phyloP scores from a whole-genome alignment of 1,140 invertebrate species.

The Lutraria rhynchaena region DNA sequence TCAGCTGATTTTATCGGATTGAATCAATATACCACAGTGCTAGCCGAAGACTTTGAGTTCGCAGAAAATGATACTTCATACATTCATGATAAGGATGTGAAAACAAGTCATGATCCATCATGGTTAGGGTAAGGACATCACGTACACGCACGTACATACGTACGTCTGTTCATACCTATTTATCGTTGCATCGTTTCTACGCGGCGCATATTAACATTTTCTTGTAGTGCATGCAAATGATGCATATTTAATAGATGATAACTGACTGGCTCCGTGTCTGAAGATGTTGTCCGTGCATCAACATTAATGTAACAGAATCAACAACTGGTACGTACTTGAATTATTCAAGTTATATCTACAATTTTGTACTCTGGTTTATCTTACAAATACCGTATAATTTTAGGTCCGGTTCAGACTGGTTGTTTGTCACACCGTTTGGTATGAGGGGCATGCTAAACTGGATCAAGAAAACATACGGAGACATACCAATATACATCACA shows the following conservation, averaged over 20 bases:
- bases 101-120: constrained; percentile 36
- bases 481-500: constrained; percentile 86
- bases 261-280: not conserved
- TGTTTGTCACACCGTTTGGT: constrained; percentile 85
- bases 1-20: constrained; percentile 70
- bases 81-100: constrained; percentile 42
- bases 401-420: constrained; percentile 77
- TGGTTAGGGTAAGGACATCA: constrained; percentile 60
- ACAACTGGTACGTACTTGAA: no score
- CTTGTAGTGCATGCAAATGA: no score
- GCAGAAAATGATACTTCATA: constrained; percentile 1
- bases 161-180: no score
- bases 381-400: not conserved
- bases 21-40: constrained; percentile 73
- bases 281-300: no score
- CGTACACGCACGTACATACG: no score
- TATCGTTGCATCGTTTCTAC: no score
- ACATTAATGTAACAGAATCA: no score
- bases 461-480: constrained; percentile 85
- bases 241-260: not conserved
- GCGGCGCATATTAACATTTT: no score
- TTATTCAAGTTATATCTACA: no score
- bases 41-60: constrained; percentile 38
- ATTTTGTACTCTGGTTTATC: not conserved
- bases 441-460: constrained; percentile 87